Evolutionary conservation across 2,888 invertebrate species (phyloP).

Genomic region (Sarcophaga variegata): DNA sequence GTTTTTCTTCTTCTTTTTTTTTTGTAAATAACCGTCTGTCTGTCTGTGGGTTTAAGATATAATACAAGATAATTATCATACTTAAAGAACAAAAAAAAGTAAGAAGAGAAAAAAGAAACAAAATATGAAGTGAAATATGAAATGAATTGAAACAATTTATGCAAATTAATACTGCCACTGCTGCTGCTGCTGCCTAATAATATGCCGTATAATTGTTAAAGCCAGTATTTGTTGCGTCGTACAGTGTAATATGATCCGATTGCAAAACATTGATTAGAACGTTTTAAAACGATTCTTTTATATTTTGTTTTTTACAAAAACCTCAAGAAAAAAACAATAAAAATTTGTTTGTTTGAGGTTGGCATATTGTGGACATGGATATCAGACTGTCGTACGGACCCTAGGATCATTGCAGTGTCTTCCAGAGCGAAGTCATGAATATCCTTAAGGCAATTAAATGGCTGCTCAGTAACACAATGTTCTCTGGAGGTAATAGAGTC

Average conservation of each 20-base stretch:
- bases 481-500: too few species aligned
- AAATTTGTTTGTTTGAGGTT: too few species aligned
- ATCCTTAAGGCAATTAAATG: too few species aligned
- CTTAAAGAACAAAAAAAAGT: neutral
- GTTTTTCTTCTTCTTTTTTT: neutral
- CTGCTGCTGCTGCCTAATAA: neutral
- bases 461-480: too few species aligned
- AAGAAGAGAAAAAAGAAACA: neutral
- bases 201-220: neutral
- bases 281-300: too few species aligned
- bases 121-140: neutral
- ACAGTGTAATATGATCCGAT: neutral
- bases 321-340: neutral
- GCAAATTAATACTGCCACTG: too few species aligned
- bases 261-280: neutral
- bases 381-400: too few species aligned
- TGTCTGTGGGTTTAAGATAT: conserved; percentile 21
- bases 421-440: too few species aligned
- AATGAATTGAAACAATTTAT: too few species aligned
- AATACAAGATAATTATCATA: conserved; percentile 13
- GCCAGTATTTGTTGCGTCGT: neutral
- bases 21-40: neutral
- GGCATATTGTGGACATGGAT: too few species aligned
- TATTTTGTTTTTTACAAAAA: neutral
- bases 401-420: too few species aligned